phyloP scores from a whole-genome alignment of 2,797 vertebrate genomes.

The Aquila chrysaetos region DNA sequence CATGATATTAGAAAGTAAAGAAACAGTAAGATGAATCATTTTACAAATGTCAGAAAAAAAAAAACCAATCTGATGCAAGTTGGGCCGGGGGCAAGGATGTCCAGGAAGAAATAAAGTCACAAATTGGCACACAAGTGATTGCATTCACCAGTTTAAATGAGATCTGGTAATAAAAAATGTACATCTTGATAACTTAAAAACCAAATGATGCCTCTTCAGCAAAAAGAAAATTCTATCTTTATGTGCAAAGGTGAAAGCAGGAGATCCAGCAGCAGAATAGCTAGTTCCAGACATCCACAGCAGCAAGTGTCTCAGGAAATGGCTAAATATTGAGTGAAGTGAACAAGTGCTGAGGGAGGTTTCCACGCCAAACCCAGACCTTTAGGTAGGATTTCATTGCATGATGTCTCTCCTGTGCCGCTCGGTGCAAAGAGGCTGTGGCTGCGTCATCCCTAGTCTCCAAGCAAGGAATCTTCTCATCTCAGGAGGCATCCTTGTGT shows the following conservation, averaged over 20 bases:
- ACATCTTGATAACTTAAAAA: not conserved
- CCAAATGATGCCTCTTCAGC: not conserved
- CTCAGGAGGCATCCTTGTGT: not conserved
- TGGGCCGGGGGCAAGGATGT: not conserved
- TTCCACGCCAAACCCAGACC: not conserved
- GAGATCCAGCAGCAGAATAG: not conserved
- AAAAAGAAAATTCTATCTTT: not conserved
- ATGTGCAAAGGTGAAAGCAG: not conserved
- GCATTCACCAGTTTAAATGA: not conserved
- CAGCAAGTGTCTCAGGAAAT: not conserved
- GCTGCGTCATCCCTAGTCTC: not conserved
- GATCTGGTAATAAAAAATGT: not conserved
- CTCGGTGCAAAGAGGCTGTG: not conserved
- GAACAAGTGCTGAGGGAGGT: not conserved
- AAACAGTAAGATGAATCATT: not conserved
- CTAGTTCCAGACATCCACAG: not conserved
- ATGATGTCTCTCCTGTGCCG: not conserved
- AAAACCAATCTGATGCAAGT: fast-evolving
- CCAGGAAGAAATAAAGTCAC: not conserved
- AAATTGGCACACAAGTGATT: not conserved
- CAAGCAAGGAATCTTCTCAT: not conserved
- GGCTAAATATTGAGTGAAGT: not conserved
- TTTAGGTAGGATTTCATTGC: not conserved
- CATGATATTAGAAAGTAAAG: not conserved
- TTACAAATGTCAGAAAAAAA: not conserved